phyloP scores from a whole-genome alignment of 2,888 invertebrate genomes.

The Linhomoeus sp. region DNA sequence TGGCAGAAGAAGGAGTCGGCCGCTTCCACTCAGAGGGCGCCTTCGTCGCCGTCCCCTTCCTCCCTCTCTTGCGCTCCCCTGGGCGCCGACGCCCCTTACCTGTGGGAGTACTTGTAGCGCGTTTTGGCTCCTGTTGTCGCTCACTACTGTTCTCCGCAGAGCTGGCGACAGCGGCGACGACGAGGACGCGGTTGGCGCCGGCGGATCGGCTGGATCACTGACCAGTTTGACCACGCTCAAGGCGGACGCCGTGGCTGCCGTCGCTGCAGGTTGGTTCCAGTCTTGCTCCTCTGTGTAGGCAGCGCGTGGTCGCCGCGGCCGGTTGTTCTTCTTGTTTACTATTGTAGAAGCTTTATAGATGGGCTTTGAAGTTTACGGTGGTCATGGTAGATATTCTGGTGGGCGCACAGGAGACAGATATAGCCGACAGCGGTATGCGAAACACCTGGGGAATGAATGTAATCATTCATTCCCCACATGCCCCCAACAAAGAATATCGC shows the following conservation, averaged over 20 bases:
- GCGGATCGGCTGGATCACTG: constrained; percentile 3
- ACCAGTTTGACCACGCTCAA: constrained; percentile 8
- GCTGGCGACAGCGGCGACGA: neutral
- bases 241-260: constrained; percentile 3
- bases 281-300: too few relatives aligned
- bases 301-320: too few relatives aligned
- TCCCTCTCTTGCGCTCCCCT: constrained; percentile 19
- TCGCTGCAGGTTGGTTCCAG: too few relatives aligned
- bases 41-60: neutral
- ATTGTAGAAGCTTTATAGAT: too few relatives aligned
- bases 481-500: too few relatives aligned
- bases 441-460: too few relatives aligned
- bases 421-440: too few relatives aligned
- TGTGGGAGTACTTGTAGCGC: constrained; percentile 18
- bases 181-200: neutral
- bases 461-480: too few relatives aligned
- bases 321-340: too few relatives aligned
- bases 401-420: too few relatives aligned
- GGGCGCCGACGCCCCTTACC: constrained; percentile 34
- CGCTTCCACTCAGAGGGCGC: neutral
- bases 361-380: too few relatives aligned
- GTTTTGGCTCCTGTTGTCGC: neutral
- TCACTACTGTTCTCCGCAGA: neutral
- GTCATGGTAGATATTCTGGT: too few relatives aligned
- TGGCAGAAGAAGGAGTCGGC: constrained; percentile 31